Evolutionary conservation across 2,888 invertebrate species (phyloP).

Genomic region (Auanema sp.): DNA sequence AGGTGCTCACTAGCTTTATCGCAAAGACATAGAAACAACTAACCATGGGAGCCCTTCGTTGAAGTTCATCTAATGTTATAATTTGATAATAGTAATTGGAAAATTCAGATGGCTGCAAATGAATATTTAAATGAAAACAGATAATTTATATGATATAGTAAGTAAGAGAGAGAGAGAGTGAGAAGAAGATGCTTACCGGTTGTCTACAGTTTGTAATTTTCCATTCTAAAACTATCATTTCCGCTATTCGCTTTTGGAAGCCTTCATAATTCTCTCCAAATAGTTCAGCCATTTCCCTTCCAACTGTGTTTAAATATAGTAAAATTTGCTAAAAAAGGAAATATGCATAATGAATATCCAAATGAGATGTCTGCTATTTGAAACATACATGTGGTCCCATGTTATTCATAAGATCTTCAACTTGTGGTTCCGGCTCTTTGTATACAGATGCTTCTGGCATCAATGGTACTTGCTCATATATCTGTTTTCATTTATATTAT

Average conservation of each 20-base stretch:
- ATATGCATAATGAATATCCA: not conserved
- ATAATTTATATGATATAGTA: not conserved
- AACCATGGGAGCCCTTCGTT: constrained; percentile 32
- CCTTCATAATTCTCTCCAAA: constrained; percentile 24
- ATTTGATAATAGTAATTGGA: constrained; percentile 36
- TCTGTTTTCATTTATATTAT: constrained; percentile 15
- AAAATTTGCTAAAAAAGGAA: constrained; percentile 5
- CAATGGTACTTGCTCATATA: constrained; percentile 41
- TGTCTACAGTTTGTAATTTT: constrained; percentile 34
- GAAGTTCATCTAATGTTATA: constrained; percentile 26
- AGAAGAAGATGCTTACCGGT: constrained; percentile 16
- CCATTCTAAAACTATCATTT: constrained; percentile 41
- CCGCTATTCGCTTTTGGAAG: constrained; percentile 31
- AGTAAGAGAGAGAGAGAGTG: not conserved
- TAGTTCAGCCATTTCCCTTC: constrained; percentile 30
- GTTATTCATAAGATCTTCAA: constrained; percentile 7
- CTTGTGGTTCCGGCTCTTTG: constrained; percentile 9
- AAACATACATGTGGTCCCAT: not conserved
- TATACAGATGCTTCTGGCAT: constrained; percentile 27
- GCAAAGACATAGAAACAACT: not conserved
- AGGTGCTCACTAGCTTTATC: not conserved
- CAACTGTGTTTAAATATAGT: constrained; percentile 27
- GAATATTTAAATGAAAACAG: not conserved
- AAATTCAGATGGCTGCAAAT: constrained; percentile 27
- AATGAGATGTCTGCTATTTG: not conserved